Conservation (phyloP, 2,113 vertebrate species). For the Pseudolaguvia tuberculata region DNA sequence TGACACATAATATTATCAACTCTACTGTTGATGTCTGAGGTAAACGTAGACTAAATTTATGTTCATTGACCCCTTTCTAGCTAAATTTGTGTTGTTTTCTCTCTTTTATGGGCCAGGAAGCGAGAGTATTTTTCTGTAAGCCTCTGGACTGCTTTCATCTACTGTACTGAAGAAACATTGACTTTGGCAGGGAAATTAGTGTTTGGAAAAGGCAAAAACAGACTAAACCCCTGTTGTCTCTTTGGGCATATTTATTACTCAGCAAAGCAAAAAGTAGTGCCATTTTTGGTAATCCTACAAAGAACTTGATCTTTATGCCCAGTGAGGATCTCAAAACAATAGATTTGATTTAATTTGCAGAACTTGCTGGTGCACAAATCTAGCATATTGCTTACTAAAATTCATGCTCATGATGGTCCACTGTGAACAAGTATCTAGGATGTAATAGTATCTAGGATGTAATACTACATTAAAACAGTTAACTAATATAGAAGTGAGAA, state of each 20-base stretch:
- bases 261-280: background rate
- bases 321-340: constrained; percentile 25
- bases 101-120: constrained; percentile 17
- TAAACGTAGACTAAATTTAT: constrained; percentile 15
- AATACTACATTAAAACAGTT: no score
- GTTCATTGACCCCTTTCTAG: constrained; percentile 7
- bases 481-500: no score
- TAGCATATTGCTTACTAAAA: no score
- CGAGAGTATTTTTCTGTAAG: constrained; percentile 18
- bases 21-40: constrained; percentile 1
- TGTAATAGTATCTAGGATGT: no score
- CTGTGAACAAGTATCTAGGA: no score
- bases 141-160: constrained; percentile 34
- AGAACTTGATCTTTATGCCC: constrained; percentile 14
- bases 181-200: constrained; percentile 30
- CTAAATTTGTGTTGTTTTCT: background rate
- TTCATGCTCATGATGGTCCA: no score
- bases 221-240: constrained; percentile 9
- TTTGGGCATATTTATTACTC: constrained; percentile 17
- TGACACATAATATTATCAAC: constrained; percentile 27
- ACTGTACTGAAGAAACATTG: constrained; percentile 40
- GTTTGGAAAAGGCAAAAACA: constrained; percentile 20
- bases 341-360: constrained; percentile 5
- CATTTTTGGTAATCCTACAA: background rate
- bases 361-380: background rate